These are phyloP conservation scores for Gorsachius magnificus DNA, from an alignment of 2,797 vertebrate species.

Conservation along the genomic window DNA sequence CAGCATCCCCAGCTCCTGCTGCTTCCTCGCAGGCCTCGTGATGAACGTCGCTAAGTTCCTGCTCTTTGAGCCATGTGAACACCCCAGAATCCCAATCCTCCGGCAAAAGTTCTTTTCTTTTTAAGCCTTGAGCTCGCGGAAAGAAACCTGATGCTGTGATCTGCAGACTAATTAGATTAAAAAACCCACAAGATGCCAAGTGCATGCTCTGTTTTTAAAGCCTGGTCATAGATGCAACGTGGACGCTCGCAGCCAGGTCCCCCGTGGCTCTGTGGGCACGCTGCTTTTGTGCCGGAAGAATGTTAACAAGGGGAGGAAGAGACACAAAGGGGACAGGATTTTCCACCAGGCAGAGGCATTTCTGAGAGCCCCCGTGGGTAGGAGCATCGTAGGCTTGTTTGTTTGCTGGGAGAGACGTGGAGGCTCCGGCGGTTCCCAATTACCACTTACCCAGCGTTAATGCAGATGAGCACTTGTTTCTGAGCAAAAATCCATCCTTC, in stretches of 20 bases:
- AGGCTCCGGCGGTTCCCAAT: not conserved
- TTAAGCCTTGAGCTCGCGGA: not conserved
- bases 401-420: not conserved
- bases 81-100: not conserved
- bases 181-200: not conserved
- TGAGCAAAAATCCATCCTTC: not conserved
- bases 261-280: accelerated
- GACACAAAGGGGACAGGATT: not conserved
- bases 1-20: not conserved
- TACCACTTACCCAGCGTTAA: not conserved
- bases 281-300: not conserved
- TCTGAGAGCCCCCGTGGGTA: not conserved
- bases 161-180: not conserved
- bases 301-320: not conserved
- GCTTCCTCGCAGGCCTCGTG: not conserved
- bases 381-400: not conserved
- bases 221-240: not conserved
- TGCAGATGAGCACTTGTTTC: not conserved
- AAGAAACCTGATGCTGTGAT: not conserved
- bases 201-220: not conserved
- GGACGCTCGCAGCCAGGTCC: accelerated
- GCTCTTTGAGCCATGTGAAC: not conserved
- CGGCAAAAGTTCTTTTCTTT: not conserved
- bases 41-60: accelerated
- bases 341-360: not conserved